Percentiles rank a stretch among this genome's conserved stretches.
Evolutionary conservation across 2,113 vertebrate genomes (phyloP).

Genomic region (Abramis brama): DNA sequence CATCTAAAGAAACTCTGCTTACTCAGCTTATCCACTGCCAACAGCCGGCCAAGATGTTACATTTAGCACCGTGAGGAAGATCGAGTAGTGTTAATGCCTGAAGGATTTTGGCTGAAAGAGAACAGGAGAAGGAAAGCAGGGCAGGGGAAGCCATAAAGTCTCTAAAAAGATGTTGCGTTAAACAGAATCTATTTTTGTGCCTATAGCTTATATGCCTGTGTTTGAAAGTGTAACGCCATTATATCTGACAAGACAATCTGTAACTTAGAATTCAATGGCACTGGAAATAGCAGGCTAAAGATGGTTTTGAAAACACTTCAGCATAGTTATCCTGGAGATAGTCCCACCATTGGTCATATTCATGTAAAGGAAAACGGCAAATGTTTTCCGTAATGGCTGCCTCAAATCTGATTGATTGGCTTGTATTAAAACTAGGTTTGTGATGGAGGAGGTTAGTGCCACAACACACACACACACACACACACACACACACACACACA

Average conservation of each 20-base stretch:
- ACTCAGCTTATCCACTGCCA: constrained; percentile 49
- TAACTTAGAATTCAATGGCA: neutral
- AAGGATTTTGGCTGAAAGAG: constrained; percentile 32
- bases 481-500: no score
- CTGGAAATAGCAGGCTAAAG: neutral
- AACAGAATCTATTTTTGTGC: constrained; percentile 4
- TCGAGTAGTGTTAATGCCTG: constrained; percentile 39
- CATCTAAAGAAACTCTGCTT: constrained; percentile 43
- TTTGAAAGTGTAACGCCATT: constrained; percentile 24
- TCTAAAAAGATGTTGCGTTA: constrained; percentile 18
- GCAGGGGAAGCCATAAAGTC: constrained; percentile 11
- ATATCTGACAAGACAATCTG: constrained; percentile 30
- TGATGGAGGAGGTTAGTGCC: neutral
- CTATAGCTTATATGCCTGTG: neutral
- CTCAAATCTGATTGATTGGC: neutral
- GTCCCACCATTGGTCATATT: neutral
- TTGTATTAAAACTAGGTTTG: constrained; percentile 5
- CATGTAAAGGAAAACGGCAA: neutral
- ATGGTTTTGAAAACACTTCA: constrained; percentile 11
- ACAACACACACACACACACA: neutral
- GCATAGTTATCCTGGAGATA: neutral
- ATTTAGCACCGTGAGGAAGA: constrained; percentile 36
- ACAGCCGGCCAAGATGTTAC: constrained; percentile 34
- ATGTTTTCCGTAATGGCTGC: neutral
- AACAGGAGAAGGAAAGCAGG: neutral